Percentiles rank a stretch among this genome's conserved stretches.
These are phyloP conservation scores for Tyrannus savana DNA, from an alignment of 2,113 vertebrate genomes.

Conservation along the genomic window DNA sequence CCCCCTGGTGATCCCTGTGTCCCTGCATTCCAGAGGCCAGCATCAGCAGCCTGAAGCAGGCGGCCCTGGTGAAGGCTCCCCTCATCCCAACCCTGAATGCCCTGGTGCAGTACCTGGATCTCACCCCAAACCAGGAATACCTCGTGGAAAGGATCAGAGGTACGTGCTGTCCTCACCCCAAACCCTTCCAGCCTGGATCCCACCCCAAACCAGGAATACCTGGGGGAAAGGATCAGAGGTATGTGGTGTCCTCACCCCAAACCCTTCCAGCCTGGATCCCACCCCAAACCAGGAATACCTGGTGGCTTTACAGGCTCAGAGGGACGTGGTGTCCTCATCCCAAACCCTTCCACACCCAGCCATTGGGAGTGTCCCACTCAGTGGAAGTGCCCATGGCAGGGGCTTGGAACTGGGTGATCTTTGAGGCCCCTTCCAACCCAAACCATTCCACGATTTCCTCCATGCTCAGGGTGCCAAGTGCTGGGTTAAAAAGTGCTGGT, in stretches of 20 bases:
- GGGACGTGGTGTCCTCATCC: conserved; percentile 69
- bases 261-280: too few species aligned
- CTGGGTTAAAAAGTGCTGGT: not conserved
- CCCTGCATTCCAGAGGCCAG: conserved; percentile 84
- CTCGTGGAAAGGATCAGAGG: conserved; percentile 93
- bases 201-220: too few species aligned
- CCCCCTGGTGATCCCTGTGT: not conserved
- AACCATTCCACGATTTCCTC: not conserved
- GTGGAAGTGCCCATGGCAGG: not conserved
- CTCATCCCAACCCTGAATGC: conserved; percentile 89
- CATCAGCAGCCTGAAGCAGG: conserved; percentile 94
- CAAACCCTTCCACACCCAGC: not conserved
- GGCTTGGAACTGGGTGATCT: fast-evolving
- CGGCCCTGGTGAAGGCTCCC: conserved; percentile 89
- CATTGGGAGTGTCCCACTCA: not conserved
- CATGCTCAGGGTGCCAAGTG: fast-evolving
- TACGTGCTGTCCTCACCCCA: conserved; percentile 12
- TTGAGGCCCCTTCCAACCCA: not conserved
- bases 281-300: conserved; percentile 14
- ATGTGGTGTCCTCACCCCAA: too few species aligned
- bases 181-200: too few species aligned
- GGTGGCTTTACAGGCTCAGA: conserved; percentile 86
- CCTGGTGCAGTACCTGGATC: conserved; percentile 92
- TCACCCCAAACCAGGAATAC: conserved; percentile 94
- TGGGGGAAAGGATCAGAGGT: too few species aligned